Conservation (phyloP, 2,888 invertebrate genomes). For the Agrotis ipsilon region DNA sequence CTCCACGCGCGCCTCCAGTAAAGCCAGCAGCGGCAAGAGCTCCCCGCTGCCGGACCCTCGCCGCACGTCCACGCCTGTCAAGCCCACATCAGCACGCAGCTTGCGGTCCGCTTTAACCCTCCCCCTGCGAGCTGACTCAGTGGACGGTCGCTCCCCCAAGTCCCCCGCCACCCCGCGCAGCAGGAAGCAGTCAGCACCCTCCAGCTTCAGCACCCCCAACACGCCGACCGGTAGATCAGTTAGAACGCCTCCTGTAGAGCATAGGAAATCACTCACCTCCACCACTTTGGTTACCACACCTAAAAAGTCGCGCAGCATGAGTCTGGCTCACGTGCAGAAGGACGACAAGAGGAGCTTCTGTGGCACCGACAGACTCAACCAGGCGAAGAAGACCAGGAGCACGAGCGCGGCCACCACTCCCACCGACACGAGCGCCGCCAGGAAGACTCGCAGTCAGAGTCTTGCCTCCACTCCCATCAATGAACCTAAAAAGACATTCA, state of each 20-base stretch:
- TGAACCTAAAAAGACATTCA: conserved; percentile 76
- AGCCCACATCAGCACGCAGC: conserved; percentile 60
- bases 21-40: conserved; percentile 73
- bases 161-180: conserved; percentile 70
- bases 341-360: conserved; percentile 78
- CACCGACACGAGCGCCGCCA: conserved; percentile 65
- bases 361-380: conserved; percentile 80
- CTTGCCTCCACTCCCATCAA: conserved; percentile 82
- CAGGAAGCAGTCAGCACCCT: conserved; percentile 85
- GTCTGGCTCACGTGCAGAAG: conserved; percentile 76
- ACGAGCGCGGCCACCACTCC: conserved; percentile 78
- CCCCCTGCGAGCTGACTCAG: conserved; percentile 75
- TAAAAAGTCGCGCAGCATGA: conserved; percentile 88
- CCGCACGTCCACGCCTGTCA: conserved; percentile 79
- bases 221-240: conserved; percentile 77
- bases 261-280: conserved; percentile 79
- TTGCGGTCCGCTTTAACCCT: conserved; percentile 77
- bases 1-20: conserved; percentile 70
- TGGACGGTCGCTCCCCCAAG: conserved; percentile 60
- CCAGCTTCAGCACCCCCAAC: conserved; percentile 82
- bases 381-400: conserved; percentile 70
- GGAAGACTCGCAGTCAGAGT: conserved; percentile 83
- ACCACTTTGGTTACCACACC: conserved; percentile 71
- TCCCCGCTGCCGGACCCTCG: conserved; percentile 69
- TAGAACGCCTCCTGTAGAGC: conserved; percentile 79